Percentiles rank a stretch among this genome's conserved stretches.
These are phyloP conservation scores for Melospiza melodia DNA, from an alignment of 2,113 vertebrate genomes.

Conservation along the genomic window DNA sequence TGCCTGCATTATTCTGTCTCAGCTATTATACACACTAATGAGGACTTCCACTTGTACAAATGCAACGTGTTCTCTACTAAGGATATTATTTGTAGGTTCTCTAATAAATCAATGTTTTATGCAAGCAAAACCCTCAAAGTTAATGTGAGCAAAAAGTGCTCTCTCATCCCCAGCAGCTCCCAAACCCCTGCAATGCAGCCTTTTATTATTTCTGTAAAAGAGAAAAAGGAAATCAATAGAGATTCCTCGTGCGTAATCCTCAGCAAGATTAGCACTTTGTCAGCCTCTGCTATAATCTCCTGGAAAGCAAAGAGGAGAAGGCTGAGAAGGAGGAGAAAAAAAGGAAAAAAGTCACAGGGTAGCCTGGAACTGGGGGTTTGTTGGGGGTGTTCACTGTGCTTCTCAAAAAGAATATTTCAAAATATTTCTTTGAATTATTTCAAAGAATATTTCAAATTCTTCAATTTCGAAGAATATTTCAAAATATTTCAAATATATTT, in stretches of 20 bases:
- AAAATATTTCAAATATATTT: no score
- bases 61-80: neutral
- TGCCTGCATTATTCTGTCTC: neutral
- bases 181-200: conserved; percentile 54
- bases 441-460: no score
- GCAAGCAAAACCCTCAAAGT: conserved; percentile 14
- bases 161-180: conserved; percentile 53
- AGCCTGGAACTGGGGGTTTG: neutral
- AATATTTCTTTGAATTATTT: no score
- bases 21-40: neutral
- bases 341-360: neutral
- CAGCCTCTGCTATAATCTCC: conserved; percentile 33
- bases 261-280: conserved; percentile 56
- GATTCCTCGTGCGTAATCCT: conserved; percentile 39
- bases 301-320: conserved; percentile 25
- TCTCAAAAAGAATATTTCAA: neutral
- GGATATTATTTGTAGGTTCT: neutral
- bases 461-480: no score
- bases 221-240: conserved; percentile 44
- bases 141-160: conserved; percentile 11
- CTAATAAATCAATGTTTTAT: conserved; percentile 39
- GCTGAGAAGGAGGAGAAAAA: neutral
- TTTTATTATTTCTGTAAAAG: conserved; percentile 56
- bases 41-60: neutral
- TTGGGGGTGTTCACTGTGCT: neutral